These are phyloP conservation scores for Zosterops japonicus DNA, from an alignment of 2,113 vertebrate genomes.

Conservation along the genomic window DNA sequence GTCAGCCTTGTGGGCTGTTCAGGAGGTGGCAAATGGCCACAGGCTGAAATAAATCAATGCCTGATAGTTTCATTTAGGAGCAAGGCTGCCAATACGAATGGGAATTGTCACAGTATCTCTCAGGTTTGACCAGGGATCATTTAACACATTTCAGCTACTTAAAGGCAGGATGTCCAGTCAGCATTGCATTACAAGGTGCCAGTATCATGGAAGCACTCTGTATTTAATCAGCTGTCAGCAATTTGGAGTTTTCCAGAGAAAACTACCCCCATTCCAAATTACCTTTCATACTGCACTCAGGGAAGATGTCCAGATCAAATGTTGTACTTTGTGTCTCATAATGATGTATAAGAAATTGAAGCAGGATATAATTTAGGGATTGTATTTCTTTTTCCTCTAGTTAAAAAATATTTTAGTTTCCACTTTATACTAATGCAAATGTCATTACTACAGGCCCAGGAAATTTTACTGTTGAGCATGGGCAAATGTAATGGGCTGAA, in stretches of 20 bases:
- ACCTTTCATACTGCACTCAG: not conserved
- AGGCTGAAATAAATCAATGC: not conserved
- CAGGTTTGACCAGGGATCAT: not conserved
- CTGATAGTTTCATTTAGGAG: not conserved
- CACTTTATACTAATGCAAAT: constrained; percentile 11
- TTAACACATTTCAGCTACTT: not conserved
- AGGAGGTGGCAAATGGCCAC: not conserved
- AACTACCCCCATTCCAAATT: not conserved
- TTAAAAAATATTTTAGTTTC: constrained; percentile 19
- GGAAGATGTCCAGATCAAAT: constrained; percentile 2
- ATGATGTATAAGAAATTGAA: not conserved
- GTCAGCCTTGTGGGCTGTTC: not conserved
- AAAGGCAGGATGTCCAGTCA: not conserved
- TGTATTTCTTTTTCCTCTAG: constrained; percentile 14
- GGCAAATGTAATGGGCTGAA: constrained; percentile 65
- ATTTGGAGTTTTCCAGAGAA: constrained; percentile 20
- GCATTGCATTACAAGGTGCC: not conserved
- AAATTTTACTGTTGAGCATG: constrained; percentile 31
- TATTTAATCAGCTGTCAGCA: constrained; percentile 22
- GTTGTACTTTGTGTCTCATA: not conserved
- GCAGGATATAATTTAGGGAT: not conserved
- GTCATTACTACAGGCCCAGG: constrained; percentile 26
- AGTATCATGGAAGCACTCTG: not conserved
- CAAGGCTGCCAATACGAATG: not conserved
- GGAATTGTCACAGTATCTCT: not conserved